These are phyloP conservation scores for Doryteuthis pealeii DNA, from an alignment of 1,140 invertebrate species.

Conservation along the genomic window DNA sequence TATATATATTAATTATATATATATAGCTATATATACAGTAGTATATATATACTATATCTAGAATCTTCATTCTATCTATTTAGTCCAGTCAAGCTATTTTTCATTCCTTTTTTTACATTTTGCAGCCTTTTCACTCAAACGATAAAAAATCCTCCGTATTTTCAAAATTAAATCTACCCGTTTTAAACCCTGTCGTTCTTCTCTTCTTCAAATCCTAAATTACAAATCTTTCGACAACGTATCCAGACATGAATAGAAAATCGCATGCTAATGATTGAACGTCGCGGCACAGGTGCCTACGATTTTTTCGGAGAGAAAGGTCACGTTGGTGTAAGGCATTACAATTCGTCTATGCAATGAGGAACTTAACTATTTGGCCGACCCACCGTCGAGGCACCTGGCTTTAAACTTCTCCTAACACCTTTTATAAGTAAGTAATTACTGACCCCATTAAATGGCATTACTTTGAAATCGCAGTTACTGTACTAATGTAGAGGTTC, in stretches of 20 bases:
- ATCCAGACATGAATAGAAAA: not conserved
- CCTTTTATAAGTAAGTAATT: not conserved
- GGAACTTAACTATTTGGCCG: not conserved
- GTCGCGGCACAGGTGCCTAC: not conserved
- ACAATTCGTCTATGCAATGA: conserved; percentile 4
- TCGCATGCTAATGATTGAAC: not conserved
- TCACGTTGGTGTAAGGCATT: not conserved
- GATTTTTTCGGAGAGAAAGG: not conserved
- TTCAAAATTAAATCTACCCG: too few relatives aligned
- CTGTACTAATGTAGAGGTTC: too few relatives aligned
- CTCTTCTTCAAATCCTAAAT: not conserved
- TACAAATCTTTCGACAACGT: not conserved
- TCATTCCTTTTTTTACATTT: too few relatives aligned
- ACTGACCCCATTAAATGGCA: too few relatives aligned
- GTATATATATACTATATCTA: too few relatives aligned
- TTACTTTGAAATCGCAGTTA: too few relatives aligned
- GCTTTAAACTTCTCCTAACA: not conserved
- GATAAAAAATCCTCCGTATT: too few relatives aligned
- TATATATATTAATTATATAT: too few relatives aligned
- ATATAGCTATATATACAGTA: too few relatives aligned
- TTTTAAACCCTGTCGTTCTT: not conserved
- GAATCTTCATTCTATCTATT: too few relatives aligned
- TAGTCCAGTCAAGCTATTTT: too few relatives aligned
- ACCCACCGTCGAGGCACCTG: not conserved
- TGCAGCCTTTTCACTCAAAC: too few relatives aligned